A percentile compares a stretch with the other conserved stretches of the same genome.
These are phyloP conservation scores for Plecotus auritus DNA, from an alignment of 2,113 vertebrate genomes.

Conservation along the genomic window DNA sequence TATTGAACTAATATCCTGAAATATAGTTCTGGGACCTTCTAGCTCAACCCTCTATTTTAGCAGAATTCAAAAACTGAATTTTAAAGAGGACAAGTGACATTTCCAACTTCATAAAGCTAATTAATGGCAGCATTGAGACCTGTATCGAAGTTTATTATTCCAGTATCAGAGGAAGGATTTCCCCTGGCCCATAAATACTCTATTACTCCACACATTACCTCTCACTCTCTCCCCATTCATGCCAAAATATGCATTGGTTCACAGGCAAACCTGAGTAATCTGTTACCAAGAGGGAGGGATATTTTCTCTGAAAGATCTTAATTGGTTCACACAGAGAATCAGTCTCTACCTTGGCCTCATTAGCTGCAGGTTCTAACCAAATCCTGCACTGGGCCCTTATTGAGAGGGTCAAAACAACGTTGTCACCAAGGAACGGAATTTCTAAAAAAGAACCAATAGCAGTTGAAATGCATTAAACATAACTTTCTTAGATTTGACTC, in stretches of 20 bases:
- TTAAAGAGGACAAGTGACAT: background rate
- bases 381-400: background rate
- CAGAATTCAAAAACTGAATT: slow-evolving; percentile 3
- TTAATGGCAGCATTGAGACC: background rate
- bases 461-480: slow-evolving; percentile 72
- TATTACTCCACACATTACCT: background rate
- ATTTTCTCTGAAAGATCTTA: slow-evolving; percentile 25
- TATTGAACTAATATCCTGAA: slow-evolving; percentile 14
- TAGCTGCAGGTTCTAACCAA: slow-evolving; percentile 2
- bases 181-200: background rate
- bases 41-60: background rate
- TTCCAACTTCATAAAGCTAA: background rate
- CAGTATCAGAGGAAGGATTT: background rate
- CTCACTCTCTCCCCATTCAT: background rate
- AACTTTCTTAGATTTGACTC: slow-evolving; percentile 93
- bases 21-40: background rate
- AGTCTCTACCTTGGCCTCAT: background rate
- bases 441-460: slow-evolving; percentile 63
- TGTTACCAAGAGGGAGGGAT: background rate
- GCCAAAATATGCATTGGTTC: background rate
- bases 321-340: background rate
- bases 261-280: background rate
- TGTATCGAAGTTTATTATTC: background rate
- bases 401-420: slow-evolving; percentile 66
- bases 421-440: slow-evolving; percentile 69